Base-by-base conservation (phyloP, 92 coral and sea anemone genomes). In the Actinernus sp. region DNA sequence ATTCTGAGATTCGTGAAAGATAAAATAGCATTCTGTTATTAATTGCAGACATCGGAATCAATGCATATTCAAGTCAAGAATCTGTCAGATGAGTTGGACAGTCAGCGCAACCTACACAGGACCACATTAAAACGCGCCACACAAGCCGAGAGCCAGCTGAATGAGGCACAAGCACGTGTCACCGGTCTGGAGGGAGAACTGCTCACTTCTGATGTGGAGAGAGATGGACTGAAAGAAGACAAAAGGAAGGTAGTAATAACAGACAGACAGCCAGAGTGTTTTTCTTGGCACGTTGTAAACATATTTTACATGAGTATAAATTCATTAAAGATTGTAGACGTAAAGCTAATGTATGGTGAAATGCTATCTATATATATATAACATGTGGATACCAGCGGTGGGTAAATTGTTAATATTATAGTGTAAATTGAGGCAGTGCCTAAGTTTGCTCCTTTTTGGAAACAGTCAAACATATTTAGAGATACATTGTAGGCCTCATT, bases 131-230 rank as follows among this genome's bases (percentile, higher is more conserved):
- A 83, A 49, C 88, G 99, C 45, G 97, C 99, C 52, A 75, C 84
- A 22, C 92, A 95, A 48, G 99, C 99, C 1, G 99, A 95, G 71
- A 68, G 69, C 19, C 97, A 81, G 28, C 85, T 95, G 18, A 91
- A 81, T 58, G 99, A 95, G 49, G 77, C 70, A 47, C 81, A 86
- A 29, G 92, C 91, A 27, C 74, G 99, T 58, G 90, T 82, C 32
- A 79, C 91, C 6, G 97, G 97, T 2, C 93, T 95, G 22, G 99
- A 95, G 47, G 97, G 97, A 28, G 97, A 95, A 39, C 82, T 95
- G 22, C 64, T 91, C 17, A 74, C 99, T 8, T 91, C 92, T 29
- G 99, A 95, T 51, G 99, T 95, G 3, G 99, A 95, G 83, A 83
- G 99, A 67, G 99, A 95, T 41, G 86, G 82, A 11, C 72, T 95